Evolutionary conservation across 1,140 invertebrate species (phyloP).

Genomic region (Drusus annulatus): DNA sequence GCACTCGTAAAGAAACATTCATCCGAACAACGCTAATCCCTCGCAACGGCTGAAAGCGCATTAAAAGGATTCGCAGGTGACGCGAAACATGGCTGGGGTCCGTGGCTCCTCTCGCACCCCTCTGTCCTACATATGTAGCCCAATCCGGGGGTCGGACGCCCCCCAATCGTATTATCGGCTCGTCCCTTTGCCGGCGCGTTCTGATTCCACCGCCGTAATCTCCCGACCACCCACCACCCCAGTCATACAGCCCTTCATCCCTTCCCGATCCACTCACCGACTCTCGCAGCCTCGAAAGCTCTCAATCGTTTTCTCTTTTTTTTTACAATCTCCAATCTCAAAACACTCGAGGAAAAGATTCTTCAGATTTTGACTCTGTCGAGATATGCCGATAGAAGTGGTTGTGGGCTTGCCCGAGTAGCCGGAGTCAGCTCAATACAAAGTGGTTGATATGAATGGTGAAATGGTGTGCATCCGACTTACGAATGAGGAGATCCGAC

Average conservation of each 20-base stretch:
- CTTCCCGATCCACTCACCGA: not conserved
- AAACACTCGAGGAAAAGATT: slow-evolving; percentile 16
- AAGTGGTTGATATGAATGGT: no score
- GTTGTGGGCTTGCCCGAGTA: no score
- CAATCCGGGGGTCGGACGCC: not conserved
- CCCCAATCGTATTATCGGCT: slow-evolving; percentile 41
- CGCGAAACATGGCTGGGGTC: not conserved
- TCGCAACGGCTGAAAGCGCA: no score
- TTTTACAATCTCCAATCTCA: not conserved
- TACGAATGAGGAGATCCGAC: no score
- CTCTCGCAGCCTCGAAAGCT: not conserved
- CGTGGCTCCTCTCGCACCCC: not conserved
- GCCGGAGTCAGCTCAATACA: no score
- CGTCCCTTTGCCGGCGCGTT: slow-evolving; percentile 18
- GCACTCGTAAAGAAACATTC: no score
- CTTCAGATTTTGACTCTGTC: not conserved
- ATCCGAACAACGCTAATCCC: no score
- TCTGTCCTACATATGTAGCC: not conserved
- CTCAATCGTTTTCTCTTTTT: slow-evolving; percentile 22
- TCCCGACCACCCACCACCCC: not conserved
- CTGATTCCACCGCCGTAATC: not conserved
- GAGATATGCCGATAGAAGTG: no score
- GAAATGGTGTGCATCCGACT: no score
- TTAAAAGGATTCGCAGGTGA: not conserved
- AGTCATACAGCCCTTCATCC: no score